Conservation (phyloP, 2,113 vertebrate genomes). For the Entelurus aequoreus region DNA sequence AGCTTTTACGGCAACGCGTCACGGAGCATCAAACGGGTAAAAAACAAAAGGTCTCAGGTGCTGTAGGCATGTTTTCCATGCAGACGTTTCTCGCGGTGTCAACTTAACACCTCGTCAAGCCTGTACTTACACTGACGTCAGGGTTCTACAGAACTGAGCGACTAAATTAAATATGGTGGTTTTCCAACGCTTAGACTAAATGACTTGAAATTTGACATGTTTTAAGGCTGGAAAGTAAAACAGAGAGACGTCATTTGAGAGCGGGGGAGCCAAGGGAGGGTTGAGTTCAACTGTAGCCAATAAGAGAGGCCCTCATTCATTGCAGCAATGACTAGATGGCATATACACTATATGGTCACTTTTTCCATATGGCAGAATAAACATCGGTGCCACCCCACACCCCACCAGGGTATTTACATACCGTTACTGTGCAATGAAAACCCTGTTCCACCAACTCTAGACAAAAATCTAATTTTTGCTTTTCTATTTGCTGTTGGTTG, state of each 20-base stretch:
- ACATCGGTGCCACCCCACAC: too few species aligned
- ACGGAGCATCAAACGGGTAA: constrained; percentile 2
- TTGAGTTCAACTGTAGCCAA: not conserved
- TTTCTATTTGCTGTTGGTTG: too few species aligned
- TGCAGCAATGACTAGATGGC: not conserved
- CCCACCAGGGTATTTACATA: too few species aligned
- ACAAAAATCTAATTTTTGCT: too few species aligned
- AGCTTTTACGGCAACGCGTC: not conserved
- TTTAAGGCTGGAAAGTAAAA: constrained; percentile 5
- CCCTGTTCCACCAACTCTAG: too few species aligned
- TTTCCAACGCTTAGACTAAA: constrained; percentile 1
- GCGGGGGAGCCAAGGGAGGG: constrained; percentile 2
- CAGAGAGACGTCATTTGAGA: constrained; percentile 2
- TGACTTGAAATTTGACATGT: not conserved
- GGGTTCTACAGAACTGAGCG: not conserved
- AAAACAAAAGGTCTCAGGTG: not conserved
- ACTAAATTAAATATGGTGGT: not conserved
- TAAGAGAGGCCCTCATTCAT: not conserved
- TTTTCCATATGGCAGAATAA: not conserved
- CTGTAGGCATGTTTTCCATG: constrained; percentile 8
- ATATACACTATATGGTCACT: not conserved
- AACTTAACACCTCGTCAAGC: constrained; percentile 1
- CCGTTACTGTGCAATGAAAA: too few species aligned
- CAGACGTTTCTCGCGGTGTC: not conserved
- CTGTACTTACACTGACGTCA: not conserved